Percentiles rank a stretch among this genome's conserved stretches.
Evolutionary conservation across 2,888 invertebrate species (phyloP).

Genomic region (Torymus aiolomorphi): DNA sequence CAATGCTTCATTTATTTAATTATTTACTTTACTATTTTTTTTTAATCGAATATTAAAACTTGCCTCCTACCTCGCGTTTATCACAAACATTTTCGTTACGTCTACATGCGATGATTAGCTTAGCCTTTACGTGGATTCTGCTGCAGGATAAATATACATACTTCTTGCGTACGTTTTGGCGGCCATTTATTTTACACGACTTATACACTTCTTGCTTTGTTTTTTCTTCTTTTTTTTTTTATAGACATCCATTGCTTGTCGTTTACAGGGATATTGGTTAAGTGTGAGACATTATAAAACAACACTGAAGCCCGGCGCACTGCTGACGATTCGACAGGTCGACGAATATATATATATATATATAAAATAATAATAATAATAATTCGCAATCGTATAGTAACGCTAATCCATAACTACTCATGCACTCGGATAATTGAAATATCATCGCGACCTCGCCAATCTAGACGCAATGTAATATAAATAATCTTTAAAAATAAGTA

Average conservation of each 20-base stretch:
- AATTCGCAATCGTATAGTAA: no score
- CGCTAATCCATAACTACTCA: no score
- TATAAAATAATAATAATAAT: no score
- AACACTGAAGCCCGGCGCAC: constrained; percentile 1
- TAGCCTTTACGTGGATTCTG: constrained; percentile 37
- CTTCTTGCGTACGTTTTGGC: constrained; percentile 19
- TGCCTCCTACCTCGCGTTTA: constrained; percentile 42
- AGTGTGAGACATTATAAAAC: constrained; percentile 11
- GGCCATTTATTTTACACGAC: constrained; percentile 35
- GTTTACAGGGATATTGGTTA: constrained; percentile 1
- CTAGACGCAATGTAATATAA: no score
- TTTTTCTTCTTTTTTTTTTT: not conserved
- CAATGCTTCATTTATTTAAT: constrained; percentile 17
- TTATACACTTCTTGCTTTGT: not conserved
- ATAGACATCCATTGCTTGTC: constrained; percentile 33
- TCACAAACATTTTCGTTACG: constrained; percentile 47
- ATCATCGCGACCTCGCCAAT: no score
- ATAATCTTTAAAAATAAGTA: no score
- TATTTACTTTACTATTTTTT: constrained; percentile 3
- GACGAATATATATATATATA: no score
- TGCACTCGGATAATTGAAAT: no score
- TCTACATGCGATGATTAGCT: constrained; percentile 27
- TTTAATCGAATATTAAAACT: not conserved
- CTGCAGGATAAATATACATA: constrained; percentile 18
- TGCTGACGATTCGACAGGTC: not conserved